Evolutionary conservation across 1,140 invertebrate genomes (phyloP).

Genomic region (Habropoda laboriosa): DNA sequence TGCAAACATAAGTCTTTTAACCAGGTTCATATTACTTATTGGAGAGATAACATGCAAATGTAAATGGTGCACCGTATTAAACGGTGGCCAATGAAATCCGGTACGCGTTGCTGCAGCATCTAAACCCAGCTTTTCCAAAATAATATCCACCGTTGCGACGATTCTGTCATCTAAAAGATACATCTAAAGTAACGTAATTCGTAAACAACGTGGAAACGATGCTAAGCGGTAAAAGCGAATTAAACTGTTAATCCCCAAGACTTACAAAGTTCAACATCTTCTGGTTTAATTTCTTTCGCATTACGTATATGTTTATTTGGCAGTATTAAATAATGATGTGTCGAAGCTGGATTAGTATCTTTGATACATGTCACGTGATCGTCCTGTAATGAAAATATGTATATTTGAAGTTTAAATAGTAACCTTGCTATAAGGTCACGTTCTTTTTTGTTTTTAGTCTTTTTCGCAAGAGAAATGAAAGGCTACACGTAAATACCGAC

Average conservation of each 20-base stretch:
- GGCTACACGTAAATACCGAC: too few species aligned
- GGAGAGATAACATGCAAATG: conserved; percentile 95
- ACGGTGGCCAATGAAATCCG: conserved; percentile 96
- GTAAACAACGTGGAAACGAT: not conserved
- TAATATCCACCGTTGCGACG: conserved; percentile 82
- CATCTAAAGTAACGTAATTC: too few species aligned
- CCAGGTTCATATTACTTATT: conserved; percentile 87
- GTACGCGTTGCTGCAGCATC: conserved; percentile 84
- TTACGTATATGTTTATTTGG: conserved; percentile 90
- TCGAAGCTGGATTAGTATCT: conserved; percentile 92
- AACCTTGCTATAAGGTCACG: too few species aligned
- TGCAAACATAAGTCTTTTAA: conserved; percentile 87
- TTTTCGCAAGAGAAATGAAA: too few species aligned
- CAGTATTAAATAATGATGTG: conserved; percentile 91
- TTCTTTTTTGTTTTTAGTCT: too few species aligned
- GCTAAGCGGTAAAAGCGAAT: not conserved
- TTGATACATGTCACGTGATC: conserved; percentile 90
- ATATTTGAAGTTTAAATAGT: not conserved
- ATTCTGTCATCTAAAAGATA: conserved; percentile 84
- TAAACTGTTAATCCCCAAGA: conserved; percentile 34
- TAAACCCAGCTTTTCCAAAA: conserved; percentile 82
- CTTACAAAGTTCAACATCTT: conserved; percentile 87
- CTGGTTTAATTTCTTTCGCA: conserved; percentile 85
- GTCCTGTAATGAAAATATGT: conserved; percentile 84
- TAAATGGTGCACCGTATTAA: conserved; percentile 91